Conservation (phyloP, 2,797 vertebrate species). For the Gymnodraco acuticeps region DNA sequence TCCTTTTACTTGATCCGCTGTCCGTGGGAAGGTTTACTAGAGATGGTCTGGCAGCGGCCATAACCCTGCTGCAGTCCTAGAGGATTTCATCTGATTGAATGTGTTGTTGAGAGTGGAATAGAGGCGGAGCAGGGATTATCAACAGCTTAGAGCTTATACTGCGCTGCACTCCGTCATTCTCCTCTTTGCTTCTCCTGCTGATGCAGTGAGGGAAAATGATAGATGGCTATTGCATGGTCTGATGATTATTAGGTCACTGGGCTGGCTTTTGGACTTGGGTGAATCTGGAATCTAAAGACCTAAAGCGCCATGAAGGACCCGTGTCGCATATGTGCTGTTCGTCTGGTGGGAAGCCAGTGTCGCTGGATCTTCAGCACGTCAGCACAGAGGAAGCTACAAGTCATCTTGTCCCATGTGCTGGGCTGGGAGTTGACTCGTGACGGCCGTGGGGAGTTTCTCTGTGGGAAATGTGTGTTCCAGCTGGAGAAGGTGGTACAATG, state of each 20-base stretch:
- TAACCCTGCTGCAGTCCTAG: slow-evolving; percentile 43
- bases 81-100: slow-evolving; percentile 78
- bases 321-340: slow-evolving; percentile 81
- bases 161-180: slow-evolving; percentile 70
- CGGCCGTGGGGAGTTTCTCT: slow-evolving; percentile 83
- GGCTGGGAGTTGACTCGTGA: slow-evolving; percentile 80
- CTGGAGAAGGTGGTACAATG: slow-evolving; percentile 82
- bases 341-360: slow-evolving; percentile 80
- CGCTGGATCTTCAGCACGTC: slow-evolving; percentile 85
- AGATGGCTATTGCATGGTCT: slow-evolving; percentile 45
- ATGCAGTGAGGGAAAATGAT: slow-evolving; percentile 60
- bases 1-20: slow-evolving; percentile 8
- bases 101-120: slow-evolving; percentile 66
- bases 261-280: slow-evolving; percentile 33
- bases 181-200: slow-evolving; percentile 56
- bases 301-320: slow-evolving; percentile 77
- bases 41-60: slow-evolving; percentile 35
- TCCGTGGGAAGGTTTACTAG: slow-evolving; percentile 32
- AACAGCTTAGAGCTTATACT: slow-evolving; percentile 78
- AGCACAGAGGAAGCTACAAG: slow-evolving; percentile 78
- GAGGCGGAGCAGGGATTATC: slow-evolving; percentile 84
- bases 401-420: slow-evolving; percentile 83
- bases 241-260: slow-evolving; percentile 35
- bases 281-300: slow-evolving; percentile 35
- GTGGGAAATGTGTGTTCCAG: slow-evolving; percentile 85